These are phyloP conservation scores for Cynoglossus semilaevis DNA, from an alignment of 2,113 vertebrate species.

Conservation along the genomic window DNA sequence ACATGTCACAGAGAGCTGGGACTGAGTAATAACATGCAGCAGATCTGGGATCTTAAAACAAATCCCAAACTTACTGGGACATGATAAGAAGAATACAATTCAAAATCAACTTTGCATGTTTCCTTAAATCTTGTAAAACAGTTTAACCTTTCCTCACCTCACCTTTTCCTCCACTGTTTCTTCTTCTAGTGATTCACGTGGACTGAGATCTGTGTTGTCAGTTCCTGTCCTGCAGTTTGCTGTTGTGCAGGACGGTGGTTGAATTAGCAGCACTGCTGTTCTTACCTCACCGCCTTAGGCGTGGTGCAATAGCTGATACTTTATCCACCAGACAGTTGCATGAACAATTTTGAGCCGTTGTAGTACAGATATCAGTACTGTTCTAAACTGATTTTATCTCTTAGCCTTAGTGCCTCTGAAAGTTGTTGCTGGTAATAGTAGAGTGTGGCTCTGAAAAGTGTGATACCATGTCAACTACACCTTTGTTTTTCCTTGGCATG, in stretches of 20 bases:
- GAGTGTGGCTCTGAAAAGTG: too few relatives aligned
- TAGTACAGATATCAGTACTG: conserved; percentile 13
- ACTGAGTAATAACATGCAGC: conserved; percentile 1
- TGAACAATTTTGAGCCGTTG: conserved; percentile 7
- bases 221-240: conserved; percentile 31
- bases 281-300: conserved; percentile 22
- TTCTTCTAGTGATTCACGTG: conserved; percentile 36
- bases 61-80: not conserved
- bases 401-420: too few relatives aligned
- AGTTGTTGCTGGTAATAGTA: too few relatives aligned
- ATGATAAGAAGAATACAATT: too few relatives aligned
- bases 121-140: too few relatives aligned
- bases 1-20: not conserved
- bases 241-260: conserved; percentile 31
- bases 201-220: conserved; percentile 26
- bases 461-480: too few relatives aligned
- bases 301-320: conserved; percentile 14
- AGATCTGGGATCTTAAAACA: conserved; percentile 3
- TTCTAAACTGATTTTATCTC: not conserved
- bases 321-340: conserved; percentile 32
- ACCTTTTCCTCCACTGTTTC: conserved; percentile 38
- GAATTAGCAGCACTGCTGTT: conserved; percentile 33
- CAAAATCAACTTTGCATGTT: too few relatives aligned
- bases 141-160: too few relatives aligned
- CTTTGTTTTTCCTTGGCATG: too few relatives aligned